A percentile compares a stretch with the other conserved stretches of the same genome.
Conservation (phyloP, 1,140 invertebrate genomes). For the Chrysoperla carnea region DNA sequence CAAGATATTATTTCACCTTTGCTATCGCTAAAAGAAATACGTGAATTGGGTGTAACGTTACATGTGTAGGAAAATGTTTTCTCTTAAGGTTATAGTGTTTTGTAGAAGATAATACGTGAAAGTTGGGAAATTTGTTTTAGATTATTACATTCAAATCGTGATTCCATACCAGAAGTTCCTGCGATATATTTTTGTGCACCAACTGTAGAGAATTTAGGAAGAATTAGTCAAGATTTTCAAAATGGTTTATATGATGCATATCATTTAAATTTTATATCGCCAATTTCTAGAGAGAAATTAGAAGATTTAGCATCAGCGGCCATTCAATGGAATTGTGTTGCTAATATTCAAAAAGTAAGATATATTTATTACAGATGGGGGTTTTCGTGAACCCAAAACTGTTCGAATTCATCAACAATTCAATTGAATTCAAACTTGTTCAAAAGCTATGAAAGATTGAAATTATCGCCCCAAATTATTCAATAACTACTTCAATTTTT, state of each 20-base stretch:
- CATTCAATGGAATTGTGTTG: conserved; percentile 70
- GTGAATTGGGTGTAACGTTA: conserved; percentile 91
- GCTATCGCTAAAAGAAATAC: conserved; percentile 86
- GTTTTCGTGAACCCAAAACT: too few relatives aligned
- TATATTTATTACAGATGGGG: too few relatives aligned
- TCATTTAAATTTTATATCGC: conserved; percentile 95
- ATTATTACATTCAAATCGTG: conserved; percentile 82
- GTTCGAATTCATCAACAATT: too few relatives aligned
- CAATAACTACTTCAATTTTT: background rate
- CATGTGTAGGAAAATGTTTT: conserved; percentile 61
- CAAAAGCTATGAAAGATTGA: background rate
- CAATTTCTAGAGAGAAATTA: conserved; percentile 83
- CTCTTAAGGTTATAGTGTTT: conserved; percentile 1
- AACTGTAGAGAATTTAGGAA: conserved; percentile 89
- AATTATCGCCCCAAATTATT: too few relatives aligned
- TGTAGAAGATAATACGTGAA: background rate
- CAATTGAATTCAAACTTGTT: background rate
- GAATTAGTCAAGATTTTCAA: conserved; percentile 85
- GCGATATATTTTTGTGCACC: conserved; percentile 97
- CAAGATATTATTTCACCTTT: conserved; percentile 98
- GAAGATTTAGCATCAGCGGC: conserved; percentile 91
- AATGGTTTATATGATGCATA: conserved; percentile 89
- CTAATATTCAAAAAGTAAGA: conserved; percentile 74
- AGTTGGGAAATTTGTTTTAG: conserved; percentile 28
- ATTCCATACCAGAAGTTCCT: conserved; percentile 94